A percentile compares a stretch with the other conserved stretches of the same genome.
These are phyloP conservation scores for Zoanthus solanderi DNA, from an alignment of 92 coral and sea anemone species.

Conservation along the genomic window DNA sequence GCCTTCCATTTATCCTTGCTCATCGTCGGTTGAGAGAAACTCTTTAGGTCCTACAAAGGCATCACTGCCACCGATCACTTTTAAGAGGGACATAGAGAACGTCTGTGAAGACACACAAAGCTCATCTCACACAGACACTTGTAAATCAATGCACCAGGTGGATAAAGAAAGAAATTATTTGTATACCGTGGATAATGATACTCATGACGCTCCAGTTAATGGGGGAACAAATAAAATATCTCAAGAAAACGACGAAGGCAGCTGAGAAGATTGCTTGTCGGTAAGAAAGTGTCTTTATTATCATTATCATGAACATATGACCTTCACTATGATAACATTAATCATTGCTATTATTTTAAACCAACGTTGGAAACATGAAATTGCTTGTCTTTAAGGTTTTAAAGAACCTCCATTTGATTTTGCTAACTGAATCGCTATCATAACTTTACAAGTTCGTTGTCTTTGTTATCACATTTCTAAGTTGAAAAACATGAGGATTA, in stretches of 20 bases:
- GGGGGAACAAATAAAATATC: not conserved
- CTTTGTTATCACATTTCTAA: too few relatives aligned
- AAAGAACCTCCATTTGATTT: too few relatives aligned
- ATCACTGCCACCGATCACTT: constrained; percentile 11
- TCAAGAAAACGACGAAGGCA: not conserved
- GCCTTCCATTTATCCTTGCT: constrained; percentile 21
- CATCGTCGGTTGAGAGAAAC: constrained; percentile 24
- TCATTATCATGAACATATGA: not conserved
- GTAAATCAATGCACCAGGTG: not conserved
- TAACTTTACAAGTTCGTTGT: too few relatives aligned
- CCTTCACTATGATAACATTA: too few relatives aligned
- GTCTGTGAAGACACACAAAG: not conserved
- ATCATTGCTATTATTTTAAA: too few relatives aligned
- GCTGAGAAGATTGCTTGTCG: not conserved
- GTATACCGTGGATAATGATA: not conserved
- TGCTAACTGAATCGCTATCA: too few relatives aligned
- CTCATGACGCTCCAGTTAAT: not conserved
- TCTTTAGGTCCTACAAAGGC: not conserved
- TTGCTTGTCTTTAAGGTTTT: too few relatives aligned
- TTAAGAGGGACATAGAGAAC: not conserved
- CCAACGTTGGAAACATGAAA: too few relatives aligned
- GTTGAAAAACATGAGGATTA: too few relatives aligned
- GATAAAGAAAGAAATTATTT: not conserved
- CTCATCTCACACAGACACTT: not conserved
- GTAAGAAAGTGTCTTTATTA: not conserved